Percentiles rank a stretch among this genome's conserved stretches.
Conservation (phyloP, 2,113 vertebrate species). For the Sialia sialis region DNA sequence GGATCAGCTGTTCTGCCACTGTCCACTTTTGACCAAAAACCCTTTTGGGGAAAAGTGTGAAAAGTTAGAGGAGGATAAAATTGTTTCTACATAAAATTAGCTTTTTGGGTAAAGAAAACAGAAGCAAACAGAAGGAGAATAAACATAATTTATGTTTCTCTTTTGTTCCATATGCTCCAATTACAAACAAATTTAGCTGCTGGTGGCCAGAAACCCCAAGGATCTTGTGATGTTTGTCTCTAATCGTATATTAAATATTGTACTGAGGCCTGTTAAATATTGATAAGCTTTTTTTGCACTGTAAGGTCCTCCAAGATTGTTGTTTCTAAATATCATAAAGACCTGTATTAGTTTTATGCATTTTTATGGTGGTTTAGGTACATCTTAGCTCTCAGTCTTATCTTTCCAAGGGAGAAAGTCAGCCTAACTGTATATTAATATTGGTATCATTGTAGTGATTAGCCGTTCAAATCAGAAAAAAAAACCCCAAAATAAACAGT, state of each 20-base stretch:
- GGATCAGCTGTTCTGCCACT: not conserved
- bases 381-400: slow-evolving; percentile 3
- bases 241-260: slow-evolving; percentile 73
- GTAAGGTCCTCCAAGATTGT: slow-evolving; percentile 48
- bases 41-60: not conserved
- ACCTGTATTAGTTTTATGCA: slow-evolving; percentile 57
- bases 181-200: slow-evolving; percentile 50
- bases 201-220: slow-evolving; percentile 53
- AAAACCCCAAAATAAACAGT: no score
- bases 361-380: slow-evolving; percentile 60
- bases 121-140: not conserved
- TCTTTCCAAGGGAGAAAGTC: slow-evolving; percentile 50
- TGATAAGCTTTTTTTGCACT: slow-evolving; percentile 66
- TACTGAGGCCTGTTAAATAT: slow-evolving; percentile 71
- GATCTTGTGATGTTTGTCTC: slow-evolving; percentile 59
- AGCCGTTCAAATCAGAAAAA: not conserved
- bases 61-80: not conserved
- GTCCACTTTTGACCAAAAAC: not conserved
- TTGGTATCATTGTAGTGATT: slow-evolving; percentile 25
- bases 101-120: not conserved
- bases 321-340: slow-evolving; percentile 60
- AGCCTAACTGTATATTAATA: slow-evolving; percentile 55
- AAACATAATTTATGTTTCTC: not conserved
- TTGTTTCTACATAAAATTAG: not conserved
- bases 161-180: not conserved